Evolutionary conservation across 2,113 vertebrate genomes (phyloP), one percentile per base, ranked within the genome.

Genomic region (Trachemys scripta): DNA sequence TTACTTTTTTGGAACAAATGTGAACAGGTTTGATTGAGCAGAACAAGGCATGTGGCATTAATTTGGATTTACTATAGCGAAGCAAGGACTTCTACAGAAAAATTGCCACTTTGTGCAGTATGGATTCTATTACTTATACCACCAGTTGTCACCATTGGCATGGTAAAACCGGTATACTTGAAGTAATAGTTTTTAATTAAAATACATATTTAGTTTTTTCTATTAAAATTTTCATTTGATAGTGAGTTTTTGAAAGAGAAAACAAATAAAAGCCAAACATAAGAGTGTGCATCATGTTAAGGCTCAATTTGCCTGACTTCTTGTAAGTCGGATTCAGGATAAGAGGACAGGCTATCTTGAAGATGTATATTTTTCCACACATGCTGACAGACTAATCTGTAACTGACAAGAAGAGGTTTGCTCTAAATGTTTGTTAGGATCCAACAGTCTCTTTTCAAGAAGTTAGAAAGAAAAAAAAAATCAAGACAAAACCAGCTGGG

Each of bases 1-100:
- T 80, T 83, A 6, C 62, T 81, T 80, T 91, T 96, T 82, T 93
- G 45, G 78, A 82, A 59, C 24, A 92, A 92, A 79, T 85, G 84
- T 31, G 10, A 80, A 85, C 20, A 57, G 31, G n/a, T 76, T 38
- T 12, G 16, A 50, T 81, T 88, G 51, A 82, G 10, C 35, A 10
- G 90, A 82, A 96, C 88, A 89, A 47, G 38, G 8, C 72, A 78
- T n/a, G 35, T 38, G 2, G 56, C 29, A 49, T 17, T 25, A 47
- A 81, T 59, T n/a, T 49, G 35, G 10, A 54, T 54, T 45, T 56
- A 17, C 45, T 42, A 45, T 17, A 35, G 51, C 47, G 27, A 78
- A 86, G 65, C 53, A 76, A 38, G 54, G 75, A 76, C 5, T 13
- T 56, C 65, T 72, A 72, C 17, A 10, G 35, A 38, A 20, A 69